Evolutionary conservation across 2,888 invertebrate species (phyloP), one percentile per base, ranked within the genome.

Genomic region (Allacma fusca): DNA sequence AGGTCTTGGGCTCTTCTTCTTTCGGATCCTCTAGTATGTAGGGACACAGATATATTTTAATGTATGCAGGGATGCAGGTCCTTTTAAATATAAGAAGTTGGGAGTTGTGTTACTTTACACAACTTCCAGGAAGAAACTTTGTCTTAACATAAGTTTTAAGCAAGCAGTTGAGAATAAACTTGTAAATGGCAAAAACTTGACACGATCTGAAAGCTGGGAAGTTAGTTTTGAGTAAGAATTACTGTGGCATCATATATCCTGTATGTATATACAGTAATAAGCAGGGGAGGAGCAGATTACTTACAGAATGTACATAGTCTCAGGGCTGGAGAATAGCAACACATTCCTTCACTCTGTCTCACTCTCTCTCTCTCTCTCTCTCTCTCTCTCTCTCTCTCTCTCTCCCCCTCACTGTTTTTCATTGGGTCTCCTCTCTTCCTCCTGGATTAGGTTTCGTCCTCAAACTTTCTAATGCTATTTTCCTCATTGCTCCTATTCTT

Each of bases 141-240:
- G 50, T 50, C n/a, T 5, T 50, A 62, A 24, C 62, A 62, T 62
- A 62, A 62, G 62, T 62, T 62, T 62, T 62, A 50, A 50, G 19
- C 50, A 50, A 50, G 62, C 62, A 24, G 23, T 62, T 62, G 62
- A 62, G 62, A 62, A 62, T 62, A 62, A 62, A 62, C 24, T 62
- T 24, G 16, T 50, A 50, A 26, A 62, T 24, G 62, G 26, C 24
- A 26, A 62, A 62, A 62, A 62, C 62, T 24, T 62, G 62, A 62
- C 62, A 62, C 21, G 62, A 62, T 62, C 62, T 62, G 50, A 50
- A 50, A 50, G 50, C 50, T 34, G 23, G 62, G n/a, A 62, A 62
- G 62, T 62, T 62, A 62, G 24, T 62, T 62, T 62, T 24, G 62
- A 62, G 24, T 24, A 26, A 62, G 62, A 62, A 62, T 23, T 62